Base-by-base conservation (phyloP, 2,113 vertebrate genomes). In the Conger conger region DNA sequence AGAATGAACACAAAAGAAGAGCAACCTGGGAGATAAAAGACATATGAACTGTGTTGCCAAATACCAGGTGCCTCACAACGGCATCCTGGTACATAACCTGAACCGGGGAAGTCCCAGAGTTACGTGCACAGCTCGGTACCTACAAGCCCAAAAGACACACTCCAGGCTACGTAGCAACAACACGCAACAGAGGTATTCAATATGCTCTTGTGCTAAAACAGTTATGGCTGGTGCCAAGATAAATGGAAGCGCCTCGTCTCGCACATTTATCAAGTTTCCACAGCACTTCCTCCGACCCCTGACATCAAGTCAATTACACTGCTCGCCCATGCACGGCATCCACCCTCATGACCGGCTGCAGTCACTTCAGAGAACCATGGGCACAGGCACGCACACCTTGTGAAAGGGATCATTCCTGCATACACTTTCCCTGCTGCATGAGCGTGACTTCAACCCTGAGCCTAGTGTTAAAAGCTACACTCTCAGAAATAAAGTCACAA, bases 191-290 rank as follows among this genome's bases (percentile, higher is more conserved):
- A 23, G 3, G 27, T 2, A 20, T 27, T 27, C 23, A 63, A 63
- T 63, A 27, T 27, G 23, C 20, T 23, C 18, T 27, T 63, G 18
- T 27, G 18, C 57, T 63, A 27, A 63, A 63, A 63, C 57, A 63
- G 57, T 73, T 73, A n/a, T 11, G 68, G 5, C 68, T 73, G 68
- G 68, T 73, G 68, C 68, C 68, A 73, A 73, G 68, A 73, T 73
- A 73, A 73, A 73, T 73, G 68, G 27, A 73, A n/a, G n/a, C 68
- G n/a, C n/a, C n/a, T 33, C 13, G 68, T 27, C 30, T n/a, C 7
- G 33, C 68, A 73, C 68, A 73, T 73, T 73, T 73, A 73, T 73
- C 68, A 33, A 33, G n/a, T 27, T 73, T 73, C 68, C 68, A 73
- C 68, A 73, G 68, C 68, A 73, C 68, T 73, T 73, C 68, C 68